These are phyloP conservation scores for Vipera latastei DNA, from an alignment of 2,797 vertebrate genomes.

Conservation along the genomic window DNA sequence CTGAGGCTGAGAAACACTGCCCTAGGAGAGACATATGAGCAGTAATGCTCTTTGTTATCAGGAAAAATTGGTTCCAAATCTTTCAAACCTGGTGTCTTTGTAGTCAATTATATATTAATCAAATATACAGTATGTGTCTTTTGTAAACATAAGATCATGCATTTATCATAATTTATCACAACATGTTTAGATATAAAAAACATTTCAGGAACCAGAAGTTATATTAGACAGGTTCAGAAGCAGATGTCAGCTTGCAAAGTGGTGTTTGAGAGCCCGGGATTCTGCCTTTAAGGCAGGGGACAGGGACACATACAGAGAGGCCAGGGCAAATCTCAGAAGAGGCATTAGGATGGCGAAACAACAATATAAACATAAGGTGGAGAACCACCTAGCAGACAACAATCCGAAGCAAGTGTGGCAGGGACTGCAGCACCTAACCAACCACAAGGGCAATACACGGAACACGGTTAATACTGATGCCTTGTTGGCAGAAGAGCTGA, in stretches of 20 bases:
- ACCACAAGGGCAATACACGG: too few species aligned
- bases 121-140: neutral
- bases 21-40: neutral
- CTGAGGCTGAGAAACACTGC: neutral
- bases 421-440: too few species aligned
- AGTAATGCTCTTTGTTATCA: neutral
- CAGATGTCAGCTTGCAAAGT: conserved; percentile 1
- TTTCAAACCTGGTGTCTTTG: neutral
- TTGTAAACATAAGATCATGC: neutral
- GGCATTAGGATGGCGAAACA: too few species aligned
- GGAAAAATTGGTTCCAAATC: neutral
- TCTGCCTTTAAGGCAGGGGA: too few species aligned
- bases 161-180: neutral
- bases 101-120: neutral
- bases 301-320: too few species aligned
- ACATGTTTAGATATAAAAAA: neutral
- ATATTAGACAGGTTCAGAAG: neutral
- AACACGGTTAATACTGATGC: too few species aligned
- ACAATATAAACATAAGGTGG: too few species aligned
- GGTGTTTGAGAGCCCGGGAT: too few species aligned
- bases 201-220: neutral
- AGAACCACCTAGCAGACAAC: too few species aligned
- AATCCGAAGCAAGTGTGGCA: too few species aligned
- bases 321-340: too few species aligned
- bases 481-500: too few species aligned